Evolutionary conservation across 2,113 vertebrate genomes (phyloP), one percentile per base, ranked within the genome.

Genomic region (Halcyon malimbica): DNA sequence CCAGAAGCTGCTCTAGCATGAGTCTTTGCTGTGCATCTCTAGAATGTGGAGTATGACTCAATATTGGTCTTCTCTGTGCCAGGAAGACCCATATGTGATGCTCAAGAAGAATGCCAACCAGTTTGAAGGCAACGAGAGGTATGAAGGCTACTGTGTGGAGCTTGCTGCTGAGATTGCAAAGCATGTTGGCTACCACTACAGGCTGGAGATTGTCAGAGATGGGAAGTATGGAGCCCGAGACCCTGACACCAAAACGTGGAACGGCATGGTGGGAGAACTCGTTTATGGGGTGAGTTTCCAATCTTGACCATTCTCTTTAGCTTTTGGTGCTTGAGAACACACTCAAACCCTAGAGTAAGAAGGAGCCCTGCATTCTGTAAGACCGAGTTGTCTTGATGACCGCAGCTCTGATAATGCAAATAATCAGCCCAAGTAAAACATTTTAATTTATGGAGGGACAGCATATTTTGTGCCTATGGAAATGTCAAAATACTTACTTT

Each of bases 81-180:
- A 99, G 99, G 99, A 99, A 97, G 98, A 99, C 31, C 99, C 99
- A 5, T 99, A 99, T 2, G 99, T 99, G 95, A 99, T 99, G 99
- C 98, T 99, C 90, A 99, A 99, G 98, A 99, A 99, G 96, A 99
- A 99, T 1, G 99, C 99, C 44, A 99, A 99, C 73, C 98, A 99
- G 96, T 98, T 99, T 59, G 97, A 97, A 83, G 99, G 99, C 63
- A 99, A 99, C 4, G 99, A 99, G 92, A 99, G 98, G 90, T 99
- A 99, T 1, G 99, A 99, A 96, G 99, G 99, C 82, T 99, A 99
- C 97, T 99, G 99, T 2, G 99, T 99, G 33, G 99, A 99, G 96
- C 97, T 99, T 37, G 99, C 99, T 1, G 99, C 99, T 2, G 99
- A 99, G 97, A 99, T 99, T 3, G 99, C 99, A 51, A 99, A 99